Evolutionary conservation across 2,113 vertebrate genomes (phyloP), one percentile per base, ranked within the genome.

Genomic region (Pseudonaja textilis): DNA sequence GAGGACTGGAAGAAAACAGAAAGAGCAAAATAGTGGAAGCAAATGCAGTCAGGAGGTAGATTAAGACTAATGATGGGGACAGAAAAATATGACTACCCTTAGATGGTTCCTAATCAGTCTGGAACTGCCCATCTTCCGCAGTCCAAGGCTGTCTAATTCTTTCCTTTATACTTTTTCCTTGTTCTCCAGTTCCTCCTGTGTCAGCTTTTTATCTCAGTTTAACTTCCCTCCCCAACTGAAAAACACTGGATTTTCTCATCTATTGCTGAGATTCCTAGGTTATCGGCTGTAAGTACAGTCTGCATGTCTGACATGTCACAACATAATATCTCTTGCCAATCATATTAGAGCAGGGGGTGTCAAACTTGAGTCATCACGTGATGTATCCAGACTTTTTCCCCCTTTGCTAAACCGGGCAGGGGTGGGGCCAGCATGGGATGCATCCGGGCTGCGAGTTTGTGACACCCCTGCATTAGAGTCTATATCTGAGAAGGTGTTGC

Each of bases 271-370:
- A 34, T 74, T 64, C 5, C n/a, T 18, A 34, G 5, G 5, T 34
- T 74, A 39, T 74, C 14, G 6, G n/a, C 64, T n/a, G 18, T 18
- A 74, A 34, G 14, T 74, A 34, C 14, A 34, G n/a, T 74, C 69
- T 74, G n/a, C 69, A 74, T 39, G 16, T 74, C n/a, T 39, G n/a
- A n/a, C 39, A 74, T 6, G n/a, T 3, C 69, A 39, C 16, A 12
- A 0, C 0, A 90, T 56, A 25, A 34, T 0, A 0, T 29, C 50
- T 0, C 6, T 88, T 59, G 64, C 61, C 86, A 86, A 89, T 1
- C 0, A 90, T 4, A 93, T 74, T 34, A 74, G 69, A 34, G 5
- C 50, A 11, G 50, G 50, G 50, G 50, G 50, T 52, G 50, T 52
- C 50, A 52, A 52, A 52, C 50, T 52, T 5, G 10, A 10, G 11